A percentile compares a stretch with the other conserved stretches of the same genome.
These are phyloP conservation scores for Drosophila tropicalis DNA, from an alignment of 1,140 invertebrate genomes.

Conservation along the genomic window DNA sequence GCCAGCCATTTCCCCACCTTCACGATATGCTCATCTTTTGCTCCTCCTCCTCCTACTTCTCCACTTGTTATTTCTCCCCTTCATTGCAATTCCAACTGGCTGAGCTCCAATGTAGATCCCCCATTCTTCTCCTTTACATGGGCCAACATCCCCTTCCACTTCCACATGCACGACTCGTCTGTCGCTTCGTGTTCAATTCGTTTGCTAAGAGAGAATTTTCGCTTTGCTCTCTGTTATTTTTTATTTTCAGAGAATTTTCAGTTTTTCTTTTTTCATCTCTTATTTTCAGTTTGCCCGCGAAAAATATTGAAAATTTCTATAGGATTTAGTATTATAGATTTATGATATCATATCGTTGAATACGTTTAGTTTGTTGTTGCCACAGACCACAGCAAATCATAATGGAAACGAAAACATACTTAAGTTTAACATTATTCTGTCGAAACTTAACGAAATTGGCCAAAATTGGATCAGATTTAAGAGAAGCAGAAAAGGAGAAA, in stretches of 20 bases:
- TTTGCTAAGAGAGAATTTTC: neutral
- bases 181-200: conserved; percentile 44
- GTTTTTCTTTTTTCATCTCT: conserved; percentile 2
- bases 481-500: too few relatives aligned
- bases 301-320: conserved; percentile 3
- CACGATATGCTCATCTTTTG: neutral
- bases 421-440: too few relatives aligned
- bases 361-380: neutral
- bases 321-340: conserved; percentile 4
- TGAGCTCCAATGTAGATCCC: conserved; percentile 53
- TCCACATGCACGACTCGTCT: conserved; percentile 25
- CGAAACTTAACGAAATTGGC: too few relatives aligned
- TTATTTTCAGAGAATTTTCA: neutral
- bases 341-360: neutral
- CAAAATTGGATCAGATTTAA: too few relatives aligned
- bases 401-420: too few relatives aligned
- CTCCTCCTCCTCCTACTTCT: conserved; percentile 8
- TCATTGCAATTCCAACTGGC: conserved; percentile 69
- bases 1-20: conserved; percentile 17
- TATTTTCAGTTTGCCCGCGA: conserved; percentile 4
- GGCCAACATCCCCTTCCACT: neutral
- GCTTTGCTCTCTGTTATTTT: conserved; percentile 1
- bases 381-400: neutral
- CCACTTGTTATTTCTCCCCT: conserved; percentile 32
- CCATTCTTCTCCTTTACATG: conserved; percentile 7